A percentile compares a stretch with the other conserved stretches of the same genome.
Evolutionary conservation across 2,888 invertebrate genomes (phyloP).

Genomic region (Macroteleia sp.): DNA sequence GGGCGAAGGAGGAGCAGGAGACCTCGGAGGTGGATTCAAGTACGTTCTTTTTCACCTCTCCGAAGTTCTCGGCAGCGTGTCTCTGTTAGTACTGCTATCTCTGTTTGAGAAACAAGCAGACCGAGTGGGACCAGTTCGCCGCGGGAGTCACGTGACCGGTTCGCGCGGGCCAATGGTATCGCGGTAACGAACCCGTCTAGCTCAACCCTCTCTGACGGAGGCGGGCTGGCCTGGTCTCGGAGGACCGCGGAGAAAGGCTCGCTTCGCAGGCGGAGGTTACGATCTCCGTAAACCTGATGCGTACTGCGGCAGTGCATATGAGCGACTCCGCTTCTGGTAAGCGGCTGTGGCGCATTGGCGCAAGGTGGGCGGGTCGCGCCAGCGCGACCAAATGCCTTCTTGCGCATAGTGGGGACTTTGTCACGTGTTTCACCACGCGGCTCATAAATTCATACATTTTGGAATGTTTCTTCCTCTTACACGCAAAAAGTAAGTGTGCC

Average conservation of each 20-base stretch:
- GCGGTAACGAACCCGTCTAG: slow-evolving; percentile 79
- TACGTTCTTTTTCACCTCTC: slow-evolving; percentile 73
- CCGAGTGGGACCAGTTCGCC: slow-evolving; percentile 65
- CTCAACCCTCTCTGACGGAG: slow-evolving; percentile 84
- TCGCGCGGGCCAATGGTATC: slow-evolving; percentile 75
- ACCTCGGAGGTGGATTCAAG: slow-evolving; percentile 62
- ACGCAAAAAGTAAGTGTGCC: slow-evolving; percentile 41
- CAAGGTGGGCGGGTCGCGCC: slow-evolving; percentile 81
- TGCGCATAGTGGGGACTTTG: slow-evolving; percentile 72
- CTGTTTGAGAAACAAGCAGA: slow-evolving; percentile 60
- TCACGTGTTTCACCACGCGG: slow-evolving; percentile 83
- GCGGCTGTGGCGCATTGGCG: slow-evolving; percentile 78
- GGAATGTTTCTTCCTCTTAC: slow-evolving; percentile 20
- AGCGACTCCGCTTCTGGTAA: slow-evolving; percentile 74
- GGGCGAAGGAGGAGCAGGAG: slow-evolving; percentile 57
- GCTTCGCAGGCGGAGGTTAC: slow-evolving; percentile 69
- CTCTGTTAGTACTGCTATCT: slow-evolving; percentile 79
- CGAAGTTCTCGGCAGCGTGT: slow-evolving; percentile 75
- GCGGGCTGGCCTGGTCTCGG: slow-evolving; percentile 82
- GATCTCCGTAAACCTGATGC: slow-evolving; percentile 67
- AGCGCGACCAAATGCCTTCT: slow-evolving; percentile 71
- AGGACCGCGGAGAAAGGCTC: slow-evolving; percentile 62
- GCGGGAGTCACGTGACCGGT: slow-evolving; percentile 76
- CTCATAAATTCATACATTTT: slow-evolving; percentile 58
- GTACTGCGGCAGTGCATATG: slow-evolving; percentile 78